Base-by-base conservation (phyloP, 2,888 invertebrate genomes). In the Hirtodrosophila cameraria region DNA sequence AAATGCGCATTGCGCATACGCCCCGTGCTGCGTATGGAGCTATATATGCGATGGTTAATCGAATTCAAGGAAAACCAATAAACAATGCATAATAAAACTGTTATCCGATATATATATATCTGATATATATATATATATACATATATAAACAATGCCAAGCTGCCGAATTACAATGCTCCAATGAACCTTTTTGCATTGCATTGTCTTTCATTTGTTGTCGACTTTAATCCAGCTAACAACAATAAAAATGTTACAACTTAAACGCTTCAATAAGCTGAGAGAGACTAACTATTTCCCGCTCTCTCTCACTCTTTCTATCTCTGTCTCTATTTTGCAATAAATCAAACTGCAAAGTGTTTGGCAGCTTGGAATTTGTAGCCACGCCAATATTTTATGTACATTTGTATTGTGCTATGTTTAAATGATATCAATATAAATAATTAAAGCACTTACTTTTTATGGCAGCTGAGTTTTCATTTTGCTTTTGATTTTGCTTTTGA, bases 31-130 rank as follows among this genome's bases (percentile, higher is more conserved):
- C 16, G 55, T 45, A n/a, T 50, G 18, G 15, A 11, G 38, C n/a
- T n/a, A n/a, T n/a, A n/a, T n/a, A 5, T 20, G 16, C n/a, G 20
- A 15, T 46, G 31, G 27, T 27, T 49, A 48, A 52, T 39, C 53
- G 25, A 61, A 50, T 59, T 52, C 43, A 63, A 60, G 49, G 54
- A 59, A 62, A 75, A 25, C 43, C 42, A 58, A 57, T 53, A 53
- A 73, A 79, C 85, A 81, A 86, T 85, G 82, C 62, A 63, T 64
- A 70, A 59, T 65, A 77, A 66, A 55, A 48, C 13, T 3, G 39
- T 48, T 55, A 62, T 52, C 54, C 38, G 27, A 28, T 28, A 20
- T 13, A 20, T 39, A 16, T 35, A 27, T 31, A 49, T 12, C n/a
- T n/a, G n/a, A 30, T 16, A 20, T 15, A 33, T 48, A 41, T 27